Evolutionary conservation across 1,140 invertebrate genomes (phyloP).

Genomic region (Pseudomyrmex dendroicus): DNA sequence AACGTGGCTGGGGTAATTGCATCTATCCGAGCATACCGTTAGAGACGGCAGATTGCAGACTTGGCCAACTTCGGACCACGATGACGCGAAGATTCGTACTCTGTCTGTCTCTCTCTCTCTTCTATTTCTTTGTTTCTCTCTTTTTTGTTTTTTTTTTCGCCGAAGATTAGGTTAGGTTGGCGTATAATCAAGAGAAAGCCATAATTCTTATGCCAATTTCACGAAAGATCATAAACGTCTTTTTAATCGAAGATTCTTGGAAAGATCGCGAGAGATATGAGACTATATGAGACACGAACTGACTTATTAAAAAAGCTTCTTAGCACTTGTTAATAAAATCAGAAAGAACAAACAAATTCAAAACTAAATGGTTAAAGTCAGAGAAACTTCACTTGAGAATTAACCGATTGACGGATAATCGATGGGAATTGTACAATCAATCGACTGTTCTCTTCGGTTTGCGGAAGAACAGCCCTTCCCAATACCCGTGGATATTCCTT

Average conservation of each 20-base stretch:
- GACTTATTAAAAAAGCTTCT: too few species aligned
- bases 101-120: neutral
- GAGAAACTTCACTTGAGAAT: constrained; percentile 4
- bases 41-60: constrained; percentile 56
- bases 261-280: too few species aligned
- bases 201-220: constrained; percentile 42
- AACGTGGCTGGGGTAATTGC: constrained; percentile 70
- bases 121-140: neutral
- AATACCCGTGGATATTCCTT: constrained; percentile 6
- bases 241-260: neutral
- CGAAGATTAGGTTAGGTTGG: constrained; percentile 7
- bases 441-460: constrained; percentile 14
- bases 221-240: constrained; percentile 1
- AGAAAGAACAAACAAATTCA: too few species aligned
- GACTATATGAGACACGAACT: too few species aligned
- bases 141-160: neutral
- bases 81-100: too few species aligned
- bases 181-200: constrained; percentile 17
- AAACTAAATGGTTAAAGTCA: neutral
- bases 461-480: neutral
- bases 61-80: too few species aligned
- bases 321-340: neutral
- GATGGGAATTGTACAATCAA: constrained; percentile 18
- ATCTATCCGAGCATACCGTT: constrained; percentile 61
- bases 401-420: constrained; percentile 9